Evolutionary conservation across 2,113 vertebrate genomes (phyloP), one percentile per base, ranked within the genome.

Genomic region (Cyanistes caeruleus): DNA sequence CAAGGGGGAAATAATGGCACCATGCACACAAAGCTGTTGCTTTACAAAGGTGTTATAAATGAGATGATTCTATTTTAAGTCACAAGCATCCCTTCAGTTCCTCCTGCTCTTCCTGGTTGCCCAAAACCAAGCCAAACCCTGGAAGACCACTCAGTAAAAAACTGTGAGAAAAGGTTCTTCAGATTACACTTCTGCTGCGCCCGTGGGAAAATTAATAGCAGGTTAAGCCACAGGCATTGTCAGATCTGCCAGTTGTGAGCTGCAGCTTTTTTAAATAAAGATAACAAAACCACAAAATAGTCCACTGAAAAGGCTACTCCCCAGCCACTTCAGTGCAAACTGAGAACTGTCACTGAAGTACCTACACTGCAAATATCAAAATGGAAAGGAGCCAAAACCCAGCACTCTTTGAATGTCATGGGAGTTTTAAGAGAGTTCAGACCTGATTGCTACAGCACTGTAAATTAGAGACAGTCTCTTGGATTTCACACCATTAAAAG

Each of bases 21-120:
- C 0, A 0, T 14, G 3, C 3, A 33, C 30, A 52, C 12, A 20
- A 17, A 87, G 15, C 15, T 76, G 39, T 1, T 63, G 35, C 63
- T 85, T 89, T 90, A 55, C 23, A 77, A 35, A 51, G 21, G 8
- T 22, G 2, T 59, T 48, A 27, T 24, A 63, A 41, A 46, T 56
- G 7, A 43, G 62, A 27, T 59, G 3, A 37, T 39, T 68, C 7
- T 7, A 48, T 67, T 88, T 69, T 39, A 48, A 77, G 39, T 37
- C 28, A 59, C 16, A 62, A 58, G 7, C 9, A 76, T 4, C 39
- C 30, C 14, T 73, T 31, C 8, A 35, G 15, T 28, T 91, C 31
- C 27, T 72, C 13, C 51, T 31, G 11, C 18, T 69, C 23, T 49
- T 39, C 8, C 23, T n/a, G 4, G 10, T 2, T 62, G 25, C 19